Conservation (phyloP, 2,888 invertebrate genomes). For the Spilarctia lutea region DNA sequence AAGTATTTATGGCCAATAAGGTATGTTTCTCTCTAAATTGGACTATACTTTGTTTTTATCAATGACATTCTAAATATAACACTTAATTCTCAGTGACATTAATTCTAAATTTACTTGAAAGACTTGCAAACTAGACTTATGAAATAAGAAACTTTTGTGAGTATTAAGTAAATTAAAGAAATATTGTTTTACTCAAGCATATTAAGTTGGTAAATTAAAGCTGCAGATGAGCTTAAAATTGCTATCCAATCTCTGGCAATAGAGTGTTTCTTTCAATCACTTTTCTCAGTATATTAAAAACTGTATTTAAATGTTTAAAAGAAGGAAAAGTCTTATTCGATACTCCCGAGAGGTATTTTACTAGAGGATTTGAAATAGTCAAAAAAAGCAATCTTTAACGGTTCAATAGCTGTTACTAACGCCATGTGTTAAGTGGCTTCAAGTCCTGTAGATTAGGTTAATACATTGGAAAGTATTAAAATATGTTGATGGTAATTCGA, state of each 20-base stretch:
- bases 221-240: neutral
- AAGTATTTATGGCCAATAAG: conserved; percentile 77
- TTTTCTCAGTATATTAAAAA: neutral
- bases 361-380: neutral
- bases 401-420: neutral
- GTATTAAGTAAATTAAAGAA: neutral
- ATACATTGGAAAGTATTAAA: neutral
- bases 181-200: neutral
- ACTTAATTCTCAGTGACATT: no score
- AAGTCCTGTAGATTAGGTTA: neutral
- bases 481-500: neutral
- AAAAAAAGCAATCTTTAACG: neutral
- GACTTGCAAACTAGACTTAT: neutral
- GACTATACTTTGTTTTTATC: neutral
- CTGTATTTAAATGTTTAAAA: neutral
- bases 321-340: neutral
- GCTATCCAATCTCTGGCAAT: neutral
- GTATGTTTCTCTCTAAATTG: conserved; percentile 48
- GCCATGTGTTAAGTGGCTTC: neutral
- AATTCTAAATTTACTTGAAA: neutral
- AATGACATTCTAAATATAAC: neutral
- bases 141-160: neutral
- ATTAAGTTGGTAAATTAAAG: neutral
- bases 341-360: neutral
- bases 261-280: neutral